A percentile compares a stretch with the other conserved stretches of the same genome.
Evolutionary conservation across 2,113 vertebrate species (phyloP).

Genomic region (Globicephala melas): DNA sequence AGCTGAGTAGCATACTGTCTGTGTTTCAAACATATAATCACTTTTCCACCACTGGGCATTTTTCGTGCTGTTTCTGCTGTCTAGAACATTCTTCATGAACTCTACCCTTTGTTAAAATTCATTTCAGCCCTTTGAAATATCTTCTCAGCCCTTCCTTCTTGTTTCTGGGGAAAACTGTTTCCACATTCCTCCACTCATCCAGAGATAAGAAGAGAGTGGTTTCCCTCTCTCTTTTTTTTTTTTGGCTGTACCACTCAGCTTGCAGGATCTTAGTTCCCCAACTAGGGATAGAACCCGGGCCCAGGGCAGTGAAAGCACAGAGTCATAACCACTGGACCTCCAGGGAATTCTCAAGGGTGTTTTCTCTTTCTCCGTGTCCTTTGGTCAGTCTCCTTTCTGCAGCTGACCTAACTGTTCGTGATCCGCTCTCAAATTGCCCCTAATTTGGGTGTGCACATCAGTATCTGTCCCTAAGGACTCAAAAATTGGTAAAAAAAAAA

Average conservation of each 20-base stretch:
- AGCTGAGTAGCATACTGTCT: neutral
- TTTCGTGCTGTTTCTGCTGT: neutral
- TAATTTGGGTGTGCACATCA: neutral
- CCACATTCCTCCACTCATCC: neutral
- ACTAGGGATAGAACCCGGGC: neutral
- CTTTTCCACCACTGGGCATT: neutral
- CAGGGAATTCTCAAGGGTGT: neutral
- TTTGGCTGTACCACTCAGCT: neutral
- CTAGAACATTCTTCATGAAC: neutral
- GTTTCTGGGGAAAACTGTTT: neutral
- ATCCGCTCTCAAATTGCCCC: neutral
- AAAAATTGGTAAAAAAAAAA: neutral
- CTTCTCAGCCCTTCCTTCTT: neutral
- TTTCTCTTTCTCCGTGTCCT: neutral
- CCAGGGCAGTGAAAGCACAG: accelerated
- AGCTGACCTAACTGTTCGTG: neutral
- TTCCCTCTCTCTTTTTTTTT: neutral
- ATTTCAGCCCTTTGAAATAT: neutral
- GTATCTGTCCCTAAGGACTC: neutral
- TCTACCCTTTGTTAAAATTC: neutral
- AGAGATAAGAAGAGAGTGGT: neutral
- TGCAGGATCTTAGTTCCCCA: neutral
- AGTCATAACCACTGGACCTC: neutral
- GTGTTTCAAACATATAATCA: neutral
- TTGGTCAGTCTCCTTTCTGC: neutral